Conservation (phyloP, 1,140 invertebrate species). For the Panonychus citri region DNA sequence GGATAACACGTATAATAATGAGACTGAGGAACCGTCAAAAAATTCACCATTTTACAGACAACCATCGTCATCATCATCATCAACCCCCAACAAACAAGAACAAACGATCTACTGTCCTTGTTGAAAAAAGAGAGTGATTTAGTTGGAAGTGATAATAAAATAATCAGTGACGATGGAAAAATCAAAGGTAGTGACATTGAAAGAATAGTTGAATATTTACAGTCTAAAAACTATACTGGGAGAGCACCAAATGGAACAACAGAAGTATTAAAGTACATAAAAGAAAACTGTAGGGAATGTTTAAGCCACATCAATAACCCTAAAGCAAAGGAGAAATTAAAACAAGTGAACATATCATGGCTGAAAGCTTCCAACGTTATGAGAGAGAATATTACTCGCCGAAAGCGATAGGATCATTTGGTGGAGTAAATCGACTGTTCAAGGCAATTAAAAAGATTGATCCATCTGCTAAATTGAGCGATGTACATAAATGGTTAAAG, state of each 20-base stretch:
- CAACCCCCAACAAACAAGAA: no score
- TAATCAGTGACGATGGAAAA: neutral
- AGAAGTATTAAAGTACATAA: neutral
- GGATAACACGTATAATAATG: no score
- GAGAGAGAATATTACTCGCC: neutral
- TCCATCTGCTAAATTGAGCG: neutral
- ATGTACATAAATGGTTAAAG: conserved; percentile 9
- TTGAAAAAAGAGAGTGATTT: neutral
- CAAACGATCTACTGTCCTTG: no score
- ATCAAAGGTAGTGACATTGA: no score
- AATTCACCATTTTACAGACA: no score
- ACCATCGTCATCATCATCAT: no score
- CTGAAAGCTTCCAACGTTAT: no score
- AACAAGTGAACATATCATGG: neutral
- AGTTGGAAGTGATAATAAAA: neutral
- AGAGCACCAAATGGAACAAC: neutral
- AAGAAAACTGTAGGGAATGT: neutral
- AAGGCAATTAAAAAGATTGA: neutral
- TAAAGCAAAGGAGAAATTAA: neutral
- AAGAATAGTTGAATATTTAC: neutral
- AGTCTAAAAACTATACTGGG: no score
- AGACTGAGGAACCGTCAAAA: no score
- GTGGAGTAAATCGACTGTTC: neutral
- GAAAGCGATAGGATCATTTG: neutral
- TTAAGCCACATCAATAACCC: neutral